phyloP scores from a whole-genome alignment of 2,113 vertebrate genomes.

The Rutilus rutilus region DNA sequence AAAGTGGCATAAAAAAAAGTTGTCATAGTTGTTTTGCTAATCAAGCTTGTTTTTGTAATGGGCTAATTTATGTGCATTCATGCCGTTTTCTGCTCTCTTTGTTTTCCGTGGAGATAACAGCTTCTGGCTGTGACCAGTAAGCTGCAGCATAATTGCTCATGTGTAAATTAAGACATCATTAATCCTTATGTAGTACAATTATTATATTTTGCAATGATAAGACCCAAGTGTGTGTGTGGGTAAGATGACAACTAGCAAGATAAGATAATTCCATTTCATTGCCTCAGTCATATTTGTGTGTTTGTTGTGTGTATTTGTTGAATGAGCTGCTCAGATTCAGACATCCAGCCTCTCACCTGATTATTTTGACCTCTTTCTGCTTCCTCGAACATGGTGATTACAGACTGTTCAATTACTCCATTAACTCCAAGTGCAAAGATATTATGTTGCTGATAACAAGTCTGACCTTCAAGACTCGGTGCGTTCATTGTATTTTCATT shows the following conservation, averaged over 20 bases:
- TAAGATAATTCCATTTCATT: not conserved
- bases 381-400: slow-evolving; percentile 13
- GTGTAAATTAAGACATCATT: slow-evolving; percentile 15
- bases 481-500: not conserved
- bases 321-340: not conserved
- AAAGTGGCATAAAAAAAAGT: not conserved
- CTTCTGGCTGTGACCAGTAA: not conserved
- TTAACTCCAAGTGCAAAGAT: slow-evolving; percentile 17
- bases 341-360: slow-evolving; percentile 8
- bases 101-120: not conserved
- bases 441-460: slow-evolving; percentile 4
- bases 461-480: not conserved
- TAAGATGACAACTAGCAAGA: not conserved
- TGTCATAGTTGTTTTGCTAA: slow-evolving; percentile 9
- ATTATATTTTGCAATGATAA: not conserved
- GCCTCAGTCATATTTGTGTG: not conserved
- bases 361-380: slow-evolving; percentile 30
- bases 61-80: not conserved
- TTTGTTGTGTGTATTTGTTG: not conserved
- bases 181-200: not conserved
- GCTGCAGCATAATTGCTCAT: not conserved
- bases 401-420: slow-evolving; percentile 15
- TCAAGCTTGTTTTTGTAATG: not conserved
- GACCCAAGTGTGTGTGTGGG: not conserved
- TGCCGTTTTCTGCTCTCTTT: slow-evolving; percentile 1